phyloP scores from a whole-genome alignment of 2,888 invertebrate genomes.

The Andrena haemorrhoa region DNA sequence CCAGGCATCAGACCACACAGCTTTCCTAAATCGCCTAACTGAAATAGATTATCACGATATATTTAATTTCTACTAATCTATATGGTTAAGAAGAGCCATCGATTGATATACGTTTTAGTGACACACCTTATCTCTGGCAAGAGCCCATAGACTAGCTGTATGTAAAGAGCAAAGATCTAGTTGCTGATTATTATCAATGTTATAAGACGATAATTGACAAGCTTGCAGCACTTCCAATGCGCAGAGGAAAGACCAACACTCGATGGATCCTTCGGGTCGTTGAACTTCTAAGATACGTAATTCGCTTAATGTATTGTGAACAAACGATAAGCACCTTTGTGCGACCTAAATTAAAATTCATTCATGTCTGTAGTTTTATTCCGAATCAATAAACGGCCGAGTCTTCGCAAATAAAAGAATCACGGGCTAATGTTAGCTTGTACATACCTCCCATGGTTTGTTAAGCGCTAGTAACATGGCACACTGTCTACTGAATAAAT shows the following conservation, averaged over 20 bases:
- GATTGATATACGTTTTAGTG: background rate
- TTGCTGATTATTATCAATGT: constrained; percentile 87
- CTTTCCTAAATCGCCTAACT: constrained; percentile 94
- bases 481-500: constrained; percentile 96
- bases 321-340: constrained; percentile 94
- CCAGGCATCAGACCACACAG: constrained; percentile 96
- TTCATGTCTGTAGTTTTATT: constrained; percentile 20
- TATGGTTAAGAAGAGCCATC: background rate
- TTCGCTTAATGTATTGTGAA: constrained; percentile 95
- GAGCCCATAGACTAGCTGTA: constrained; percentile 94
- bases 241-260: constrained; percentile 97
- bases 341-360: constrained; percentile 88
- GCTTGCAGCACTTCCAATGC: constrained; percentile 94
- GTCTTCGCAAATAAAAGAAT: background rate
- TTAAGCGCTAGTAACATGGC: constrained; percentile 91
- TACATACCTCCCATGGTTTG: constrained; percentile 92
- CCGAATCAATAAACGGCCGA: background rate
- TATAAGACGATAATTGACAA: constrained; percentile 89
- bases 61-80: background rate
- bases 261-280: constrained; percentile 92
- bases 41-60: constrained; percentile 56
- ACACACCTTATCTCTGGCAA: constrained; percentile 93
- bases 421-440: constrained; percentile 16
- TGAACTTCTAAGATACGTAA: constrained; percentile 92
- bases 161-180: constrained; percentile 91